Evolutionary conservation across 2,888 invertebrate genomes (phyloP).

Genomic region (Agrochola litura): DNA sequence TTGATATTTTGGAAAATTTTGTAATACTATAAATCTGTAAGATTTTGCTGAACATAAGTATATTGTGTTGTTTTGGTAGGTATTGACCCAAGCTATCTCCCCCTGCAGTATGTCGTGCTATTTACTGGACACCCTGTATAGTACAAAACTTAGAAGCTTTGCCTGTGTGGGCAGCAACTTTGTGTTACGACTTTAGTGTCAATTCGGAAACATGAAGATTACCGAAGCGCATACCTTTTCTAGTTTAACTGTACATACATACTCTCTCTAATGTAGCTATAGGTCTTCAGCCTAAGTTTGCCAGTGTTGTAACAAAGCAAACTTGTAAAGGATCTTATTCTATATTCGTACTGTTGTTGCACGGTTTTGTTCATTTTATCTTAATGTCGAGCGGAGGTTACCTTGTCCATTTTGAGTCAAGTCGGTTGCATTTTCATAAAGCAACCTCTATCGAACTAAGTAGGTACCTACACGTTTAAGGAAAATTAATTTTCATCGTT

Average conservation of each 20-base stretch:
- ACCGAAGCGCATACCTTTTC: not conserved
- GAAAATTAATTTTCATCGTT: not conserved
- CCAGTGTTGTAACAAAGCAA: constrained; percentile 17
- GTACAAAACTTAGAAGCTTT: not conserved
- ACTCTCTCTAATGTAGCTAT: not conserved
- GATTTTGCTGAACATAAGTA: too few species aligned
- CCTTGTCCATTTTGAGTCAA: not conserved
- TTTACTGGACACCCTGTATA: too few species aligned
- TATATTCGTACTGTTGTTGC: constrained; percentile 4
- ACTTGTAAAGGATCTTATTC: constrained; percentile 8
- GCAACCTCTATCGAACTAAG: not conserved
- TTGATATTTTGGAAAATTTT: too few species aligned
- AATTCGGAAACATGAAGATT: not conserved
- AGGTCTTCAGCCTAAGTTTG: constrained; percentile 23
- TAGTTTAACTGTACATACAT: not conserved
- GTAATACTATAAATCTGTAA: too few species aligned
- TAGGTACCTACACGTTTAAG: not conserved
- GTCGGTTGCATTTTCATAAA: not conserved
- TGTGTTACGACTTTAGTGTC: not conserved
- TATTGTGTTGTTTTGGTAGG: too few species aligned
- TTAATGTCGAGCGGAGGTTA: constrained; percentile 32
- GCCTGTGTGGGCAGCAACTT: not conserved
- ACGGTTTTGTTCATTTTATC: constrained; percentile 19
- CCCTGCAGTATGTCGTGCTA: too few species aligned
- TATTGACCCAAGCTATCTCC: too few species aligned